A percentile compares a stretch with the other conserved stretches of the same genome.
Evolutionary conservation across 37 sponge, comb jelly and placozoan species (phyloP).

Genomic region (Diacarnus erythraeanus): DNA sequence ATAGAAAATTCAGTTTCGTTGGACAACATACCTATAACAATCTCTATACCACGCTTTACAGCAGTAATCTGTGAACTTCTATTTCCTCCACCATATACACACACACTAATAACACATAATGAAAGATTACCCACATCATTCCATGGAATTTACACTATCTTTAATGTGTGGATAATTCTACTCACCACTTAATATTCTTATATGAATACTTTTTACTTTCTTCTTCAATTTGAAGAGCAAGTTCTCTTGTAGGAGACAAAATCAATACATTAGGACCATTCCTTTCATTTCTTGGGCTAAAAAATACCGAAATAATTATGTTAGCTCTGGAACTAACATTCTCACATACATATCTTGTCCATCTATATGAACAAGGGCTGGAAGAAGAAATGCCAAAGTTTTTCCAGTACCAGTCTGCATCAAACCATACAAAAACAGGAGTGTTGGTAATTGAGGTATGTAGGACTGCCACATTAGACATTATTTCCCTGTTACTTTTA

Average conservation of each 20-base stretch:
- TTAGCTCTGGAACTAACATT: too few relatives aligned
- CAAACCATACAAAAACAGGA: not conserved
- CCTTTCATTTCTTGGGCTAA: constrained; percentile 73
- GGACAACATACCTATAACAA: constrained; percentile 76
- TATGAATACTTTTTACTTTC: constrained; percentile 92
- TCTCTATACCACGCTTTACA: constrained; percentile 77
- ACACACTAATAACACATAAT: constrained; percentile 43
- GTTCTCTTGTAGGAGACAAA: constrained; percentile 92
- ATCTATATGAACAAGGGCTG: constrained; percentile 93
- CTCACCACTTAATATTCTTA: constrained; percentile 76
- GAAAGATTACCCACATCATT: not conserved
- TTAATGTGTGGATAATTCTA: not conserved
- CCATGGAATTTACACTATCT: not conserved
- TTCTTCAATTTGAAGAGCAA: constrained; percentile 91
- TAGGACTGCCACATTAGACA: too few relatives aligned
- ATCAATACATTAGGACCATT: constrained; percentile 86
- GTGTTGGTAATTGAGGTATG: not conserved
- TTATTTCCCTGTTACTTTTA: too few relatives aligned
- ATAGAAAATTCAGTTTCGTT: not conserved
- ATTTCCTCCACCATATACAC: constrained; percentile 98
- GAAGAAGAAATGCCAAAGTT: constrained; percentile 94
- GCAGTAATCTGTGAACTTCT: constrained; percentile 70
- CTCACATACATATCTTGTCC: constrained; percentile 76
- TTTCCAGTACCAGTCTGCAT: constrained; percentile 96
- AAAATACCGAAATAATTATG: not conserved